A percentile compares a stretch with the other conserved stretches of the same genome.
phyloP scores from a whole-genome alignment of 2,888 invertebrate species.

The Parnassius mnemosyne region DNA sequence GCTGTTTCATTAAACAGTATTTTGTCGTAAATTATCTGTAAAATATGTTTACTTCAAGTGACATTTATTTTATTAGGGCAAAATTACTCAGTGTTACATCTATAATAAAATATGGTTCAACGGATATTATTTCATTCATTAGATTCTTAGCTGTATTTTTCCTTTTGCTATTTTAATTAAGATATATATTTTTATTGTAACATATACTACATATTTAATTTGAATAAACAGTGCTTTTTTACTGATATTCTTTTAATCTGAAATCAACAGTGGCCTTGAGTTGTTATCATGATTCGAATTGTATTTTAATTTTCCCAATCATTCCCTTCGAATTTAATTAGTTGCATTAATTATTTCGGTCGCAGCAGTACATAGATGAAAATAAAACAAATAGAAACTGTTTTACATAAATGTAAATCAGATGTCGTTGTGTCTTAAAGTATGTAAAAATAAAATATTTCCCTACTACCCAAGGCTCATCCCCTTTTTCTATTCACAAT shows the following conservation, averaged over 20 bases:
- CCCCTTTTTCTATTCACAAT: too few species aligned
- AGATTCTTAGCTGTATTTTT: conserved; percentile 76
- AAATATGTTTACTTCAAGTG: conserved; percentile 59
- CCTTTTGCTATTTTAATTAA: conserved; percentile 77
- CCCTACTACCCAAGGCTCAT: too few species aligned
- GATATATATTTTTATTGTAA: conserved; percentile 78
- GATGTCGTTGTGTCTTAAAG: too few species aligned
- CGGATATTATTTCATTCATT: conserved; percentile 67
- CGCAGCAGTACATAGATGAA: too few species aligned
- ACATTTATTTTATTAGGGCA: conserved; percentile 58
- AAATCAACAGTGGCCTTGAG: too few species aligned
- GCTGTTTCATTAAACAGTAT: conserved; percentile 56
- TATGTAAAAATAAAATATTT: too few species aligned
- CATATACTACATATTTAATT: conserved; percentile 76
- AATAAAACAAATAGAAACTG: too few species aligned
- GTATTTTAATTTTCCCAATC: too few species aligned
- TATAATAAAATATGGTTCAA: conserved; percentile 61
- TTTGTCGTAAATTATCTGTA: conserved; percentile 61
- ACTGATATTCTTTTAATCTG: conserved; percentile 2
- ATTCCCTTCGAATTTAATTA: too few species aligned
- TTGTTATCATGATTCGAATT: too few species aligned
- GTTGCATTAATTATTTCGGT: too few species aligned
- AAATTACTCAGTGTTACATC: conserved; percentile 64
- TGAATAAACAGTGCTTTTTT: conserved; percentile 79
- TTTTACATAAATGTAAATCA: too few species aligned